A percentile compares a stretch with the other conserved stretches of the same genome.
Evolutionary conservation across 2,888 invertebrate species (phyloP).

Genomic region (Eilema griseolum): DNA sequence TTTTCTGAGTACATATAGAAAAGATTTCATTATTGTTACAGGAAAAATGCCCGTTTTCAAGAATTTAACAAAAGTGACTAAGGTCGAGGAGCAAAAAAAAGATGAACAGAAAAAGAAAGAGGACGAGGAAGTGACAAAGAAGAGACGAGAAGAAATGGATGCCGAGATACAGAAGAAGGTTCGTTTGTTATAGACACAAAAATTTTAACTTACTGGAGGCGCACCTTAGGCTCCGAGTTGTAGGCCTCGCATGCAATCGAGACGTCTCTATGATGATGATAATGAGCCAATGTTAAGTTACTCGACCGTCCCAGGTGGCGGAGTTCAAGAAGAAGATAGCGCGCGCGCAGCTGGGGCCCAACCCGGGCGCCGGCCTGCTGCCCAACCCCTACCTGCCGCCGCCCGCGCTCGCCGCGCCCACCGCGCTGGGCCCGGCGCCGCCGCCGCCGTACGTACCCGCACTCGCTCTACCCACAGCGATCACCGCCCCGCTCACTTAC

Average conservation of each 20-base stretch:
- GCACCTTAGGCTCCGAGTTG: no score
- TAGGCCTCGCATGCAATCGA: no score
- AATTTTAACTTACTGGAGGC: no score
- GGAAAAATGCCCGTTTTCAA: conserved; percentile 93
- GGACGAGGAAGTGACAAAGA: conserved; percentile 74
- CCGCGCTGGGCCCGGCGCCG: conserved; percentile 18
- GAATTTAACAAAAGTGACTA: conserved; percentile 71
- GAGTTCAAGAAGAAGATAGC: conserved; percentile 84
- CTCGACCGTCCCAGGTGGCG: conserved; percentile 68
- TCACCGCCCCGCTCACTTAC: neutral
- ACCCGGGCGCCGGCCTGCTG: conserved; percentile 45
- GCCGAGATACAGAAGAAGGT: conserved; percentile 86
- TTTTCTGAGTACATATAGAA: no score
- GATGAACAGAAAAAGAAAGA: conserved; percentile 78
- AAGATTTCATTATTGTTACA: conserved; percentile 40
- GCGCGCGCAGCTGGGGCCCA: conserved; percentile 62
- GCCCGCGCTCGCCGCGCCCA: conserved; percentile 24
- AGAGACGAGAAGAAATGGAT: conserved; percentile 84
- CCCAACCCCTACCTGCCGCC: conserved; percentile 28
- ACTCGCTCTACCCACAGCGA: no score
- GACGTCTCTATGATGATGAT: no score
- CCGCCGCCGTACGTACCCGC: neutral
- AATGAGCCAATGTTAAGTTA: neutral
- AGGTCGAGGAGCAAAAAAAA: conserved; percentile 80
- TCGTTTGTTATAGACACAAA: neutral